A percentile compares a stretch with the other conserved stretches of the same genome.
phyloP scores from a whole-genome alignment of 2,113 vertebrate genomes.

The Seriola dumerili region DNA sequence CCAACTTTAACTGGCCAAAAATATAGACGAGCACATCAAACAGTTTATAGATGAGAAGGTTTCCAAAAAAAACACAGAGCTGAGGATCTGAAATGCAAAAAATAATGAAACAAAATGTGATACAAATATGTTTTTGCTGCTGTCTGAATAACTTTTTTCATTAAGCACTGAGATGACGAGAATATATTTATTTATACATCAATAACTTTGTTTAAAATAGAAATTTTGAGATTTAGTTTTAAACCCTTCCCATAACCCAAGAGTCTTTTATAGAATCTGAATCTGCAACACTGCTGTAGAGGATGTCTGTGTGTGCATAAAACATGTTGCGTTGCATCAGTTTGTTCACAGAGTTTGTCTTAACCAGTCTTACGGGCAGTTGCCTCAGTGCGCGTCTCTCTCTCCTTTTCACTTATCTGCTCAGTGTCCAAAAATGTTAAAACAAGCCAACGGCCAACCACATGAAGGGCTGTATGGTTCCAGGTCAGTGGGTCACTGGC shows the following conservation, averaged over 20 bases:
- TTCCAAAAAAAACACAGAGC: constrained; percentile 13
- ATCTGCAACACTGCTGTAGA: constrained; percentile 67
- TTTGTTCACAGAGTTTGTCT: constrained; percentile 37
- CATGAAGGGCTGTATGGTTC: not conserved
- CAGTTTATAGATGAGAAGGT: constrained; percentile 10
- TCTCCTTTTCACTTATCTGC: constrained; percentile 29
- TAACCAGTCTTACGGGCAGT: constrained; percentile 24
- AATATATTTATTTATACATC: constrained; percentile 79
- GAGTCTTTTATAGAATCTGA: constrained; percentile 70
- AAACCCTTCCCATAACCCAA: constrained; percentile 53
- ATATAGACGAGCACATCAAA: constrained; percentile 16
- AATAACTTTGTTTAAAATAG: constrained; percentile 85
- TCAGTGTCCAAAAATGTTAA: constrained; percentile 57
- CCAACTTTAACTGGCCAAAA: constrained; percentile 12
- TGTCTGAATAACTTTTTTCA: constrained; percentile 57
- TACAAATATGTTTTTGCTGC: constrained; percentile 47
- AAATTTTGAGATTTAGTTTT: constrained; percentile 72
- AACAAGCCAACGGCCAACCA: constrained; percentile 6
- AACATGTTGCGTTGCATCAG: not conserved
- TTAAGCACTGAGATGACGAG: constrained; percentile 68
- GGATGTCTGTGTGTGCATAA: constrained; percentile 6
- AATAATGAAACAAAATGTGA: constrained; percentile 5
- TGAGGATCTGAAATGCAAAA: constrained; percentile 23
- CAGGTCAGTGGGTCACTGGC: constrained; percentile 86
- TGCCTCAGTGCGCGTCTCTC: constrained; percentile 41